A percentile compares a stretch with the other conserved stretches of the same genome.
Evolutionary conservation across 2,113 vertebrate genomes (phyloP).

Genomic region (Scytalopus superciliaris): DNA sequence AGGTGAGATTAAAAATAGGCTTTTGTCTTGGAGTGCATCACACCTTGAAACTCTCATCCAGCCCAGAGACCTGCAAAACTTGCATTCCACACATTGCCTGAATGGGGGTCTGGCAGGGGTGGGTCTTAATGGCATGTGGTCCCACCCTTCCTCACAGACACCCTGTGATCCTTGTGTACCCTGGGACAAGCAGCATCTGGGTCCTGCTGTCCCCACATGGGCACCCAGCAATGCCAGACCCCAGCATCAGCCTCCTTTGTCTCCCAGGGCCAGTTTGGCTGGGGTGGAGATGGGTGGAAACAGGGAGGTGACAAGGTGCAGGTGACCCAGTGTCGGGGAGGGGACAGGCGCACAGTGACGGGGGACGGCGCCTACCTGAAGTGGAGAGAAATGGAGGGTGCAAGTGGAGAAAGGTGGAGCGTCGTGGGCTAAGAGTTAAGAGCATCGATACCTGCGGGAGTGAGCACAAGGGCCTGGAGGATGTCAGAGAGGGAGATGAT

Average conservation of each 20-base stretch:
- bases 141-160: neutral
- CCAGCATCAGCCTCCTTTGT: neutral
- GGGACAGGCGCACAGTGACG: neutral
- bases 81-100: neutral
- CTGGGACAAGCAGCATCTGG: neutral
- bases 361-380: conserved; percentile 71
- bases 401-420: conserved; percentile 58
- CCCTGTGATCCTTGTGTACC: neutral
- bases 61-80: neutral
- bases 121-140: neutral
- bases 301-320: neutral
- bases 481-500: conserved; percentile 96
- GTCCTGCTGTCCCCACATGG: neutral
- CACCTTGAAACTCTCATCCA: neutral
- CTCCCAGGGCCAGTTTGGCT: neutral
- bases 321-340: neutral
- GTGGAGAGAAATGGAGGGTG: conserved; percentile 59
- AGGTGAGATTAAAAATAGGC: neutral
- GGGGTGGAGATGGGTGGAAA: neutral
- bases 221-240: fast-evolving
- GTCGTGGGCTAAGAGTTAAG: conserved; percentile 79
- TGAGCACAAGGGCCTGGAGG: conserved; percentile 93
- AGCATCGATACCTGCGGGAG: conserved; percentile 90
- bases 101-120: fast-evolving
- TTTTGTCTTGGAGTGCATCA: neutral